Percentiles rank a stretch among this genome's conserved stretches.
Evolutionary conservation across 92 coral and sea anemone species (phyloP).

Genomic region (Virgularia gustaviana): DNA sequence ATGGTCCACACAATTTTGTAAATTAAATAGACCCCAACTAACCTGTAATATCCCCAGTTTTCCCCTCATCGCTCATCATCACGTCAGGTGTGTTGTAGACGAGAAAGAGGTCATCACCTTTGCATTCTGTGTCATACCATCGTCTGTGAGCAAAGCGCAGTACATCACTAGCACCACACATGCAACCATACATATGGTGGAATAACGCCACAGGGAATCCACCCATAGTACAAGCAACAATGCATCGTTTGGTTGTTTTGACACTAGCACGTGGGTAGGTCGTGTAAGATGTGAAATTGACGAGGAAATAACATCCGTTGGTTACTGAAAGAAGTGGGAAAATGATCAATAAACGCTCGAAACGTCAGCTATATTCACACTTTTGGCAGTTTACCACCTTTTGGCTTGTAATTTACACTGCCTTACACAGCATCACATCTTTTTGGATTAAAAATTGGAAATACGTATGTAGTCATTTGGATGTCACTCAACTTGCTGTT

Average conservation of each 20-base stretch:
- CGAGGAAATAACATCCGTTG: not conserved
- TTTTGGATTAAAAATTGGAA: no score
- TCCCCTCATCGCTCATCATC: slow-evolving; percentile 1
- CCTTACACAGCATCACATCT: no score
- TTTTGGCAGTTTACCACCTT: no score
- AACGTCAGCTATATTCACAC: no score
- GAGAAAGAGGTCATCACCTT: not conserved
- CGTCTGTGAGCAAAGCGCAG: not conserved
- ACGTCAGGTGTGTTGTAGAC: not conserved
- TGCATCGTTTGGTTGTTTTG: not conserved
- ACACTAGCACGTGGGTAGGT: not conserved
- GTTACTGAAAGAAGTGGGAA: not conserved
- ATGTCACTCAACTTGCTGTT: no score
- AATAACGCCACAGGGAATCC: not conserved
- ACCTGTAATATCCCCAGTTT: not conserved
- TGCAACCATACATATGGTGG: not conserved
- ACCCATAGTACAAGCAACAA: not conserved
- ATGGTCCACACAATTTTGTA: not conserved
- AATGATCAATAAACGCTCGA: no score
- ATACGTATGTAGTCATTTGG: no score
- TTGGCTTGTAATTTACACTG: no score
- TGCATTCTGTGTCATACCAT: not conserved
- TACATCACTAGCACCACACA: not conserved
- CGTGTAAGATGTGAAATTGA: not conserved
- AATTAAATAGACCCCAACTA: not conserved